These are phyloP conservation scores for Cotesia typhae DNA, from an alignment of 1,140 invertebrate species.

Conservation along the genomic window DNA sequence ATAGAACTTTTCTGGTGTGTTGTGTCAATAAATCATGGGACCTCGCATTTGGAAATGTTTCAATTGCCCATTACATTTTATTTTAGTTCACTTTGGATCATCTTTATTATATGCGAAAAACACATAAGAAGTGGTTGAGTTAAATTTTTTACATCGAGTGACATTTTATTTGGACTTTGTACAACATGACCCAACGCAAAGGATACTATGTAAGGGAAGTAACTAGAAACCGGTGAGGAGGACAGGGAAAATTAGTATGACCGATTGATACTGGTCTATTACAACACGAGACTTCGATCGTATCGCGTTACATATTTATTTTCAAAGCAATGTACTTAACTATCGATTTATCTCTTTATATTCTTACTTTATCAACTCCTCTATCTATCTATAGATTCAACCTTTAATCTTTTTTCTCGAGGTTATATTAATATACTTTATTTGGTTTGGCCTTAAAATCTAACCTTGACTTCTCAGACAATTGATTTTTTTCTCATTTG, in stretches of 20 bases:
- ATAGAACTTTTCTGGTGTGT: background rate
- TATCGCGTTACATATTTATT: constrained; percentile 25
- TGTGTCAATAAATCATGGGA: constrained; percentile 12
- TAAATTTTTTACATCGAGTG: too few species aligned
- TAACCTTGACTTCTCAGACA: constrained; percentile 1
- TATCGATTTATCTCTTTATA: constrained; percentile 32
- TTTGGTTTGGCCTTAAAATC: constrained; percentile 20
- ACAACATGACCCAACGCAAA: too few species aligned
- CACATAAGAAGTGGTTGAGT: too few species aligned
- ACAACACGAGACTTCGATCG: background rate
- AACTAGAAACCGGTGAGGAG: background rate
- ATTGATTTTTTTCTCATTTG: constrained; percentile 6
- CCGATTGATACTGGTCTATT: too few species aligned
- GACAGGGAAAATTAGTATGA: background rate
- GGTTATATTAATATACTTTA: constrained; percentile 27
- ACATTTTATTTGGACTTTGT: too few species aligned
- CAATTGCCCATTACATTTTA: constrained; percentile 18
- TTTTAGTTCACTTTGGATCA: background rate
- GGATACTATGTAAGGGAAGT: too few species aligned
- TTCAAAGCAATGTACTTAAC: constrained; percentile 13
- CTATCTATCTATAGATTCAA: constrained; percentile 30
- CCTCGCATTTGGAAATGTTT: constrained; percentile 15
- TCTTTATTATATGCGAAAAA: background rate
- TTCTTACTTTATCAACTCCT: constrained; percentile 26
- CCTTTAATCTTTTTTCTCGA: constrained; percentile 29